These are phyloP conservation scores for Plutomurus gul DNA, from an alignment of 1,140 invertebrate species.

Conservation along the genomic window DNA sequence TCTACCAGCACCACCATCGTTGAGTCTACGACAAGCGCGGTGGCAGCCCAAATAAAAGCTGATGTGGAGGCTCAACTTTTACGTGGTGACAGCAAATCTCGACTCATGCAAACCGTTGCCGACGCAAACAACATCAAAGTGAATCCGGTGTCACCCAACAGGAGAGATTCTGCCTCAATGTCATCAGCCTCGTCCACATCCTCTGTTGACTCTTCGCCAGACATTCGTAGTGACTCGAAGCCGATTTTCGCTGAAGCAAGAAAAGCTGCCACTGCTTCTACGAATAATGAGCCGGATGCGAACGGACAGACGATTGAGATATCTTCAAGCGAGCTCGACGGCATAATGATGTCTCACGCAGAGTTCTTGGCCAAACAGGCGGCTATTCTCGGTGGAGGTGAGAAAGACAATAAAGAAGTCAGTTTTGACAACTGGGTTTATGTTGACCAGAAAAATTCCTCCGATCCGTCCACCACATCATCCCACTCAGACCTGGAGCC, in stretches of 20 bases:
- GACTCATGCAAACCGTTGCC: conserved; percentile 51
- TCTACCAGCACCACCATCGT: not conserved
- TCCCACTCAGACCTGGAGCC: conserved; percentile 6
- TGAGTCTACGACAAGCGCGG: not conserved
- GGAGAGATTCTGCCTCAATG: conserved; percentile 20
- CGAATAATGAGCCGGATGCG: not conserved
- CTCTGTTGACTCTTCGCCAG: conserved; percentile 36
- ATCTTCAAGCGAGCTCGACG: conserved; percentile 46
- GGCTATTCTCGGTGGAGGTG: not conserved
- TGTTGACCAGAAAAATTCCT: conserved; percentile 47
- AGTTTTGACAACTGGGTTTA: conserved; percentile 55
- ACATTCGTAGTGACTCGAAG: conserved; percentile 35
- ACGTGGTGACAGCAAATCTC: conserved; percentile 47
- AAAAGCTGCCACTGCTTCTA: not conserved
- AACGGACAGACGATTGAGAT: conserved; percentile 51
- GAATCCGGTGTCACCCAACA: conserved; percentile 7
- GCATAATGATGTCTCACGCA: conserved; percentile 54
- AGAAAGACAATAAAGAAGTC: conserved; percentile 11
- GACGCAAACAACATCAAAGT: conserved; percentile 53
- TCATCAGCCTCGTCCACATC: conserved; percentile 14
- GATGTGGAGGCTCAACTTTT: conserved; percentile 30
- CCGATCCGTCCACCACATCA: conserved; percentile 5
- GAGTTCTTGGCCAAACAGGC: conserved; percentile 47
- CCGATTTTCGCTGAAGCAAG: not conserved
- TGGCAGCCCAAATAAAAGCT: not conserved